Conservation (phyloP, 2,797 vertebrate species). For the Borostomias antarcticus region DNA sequence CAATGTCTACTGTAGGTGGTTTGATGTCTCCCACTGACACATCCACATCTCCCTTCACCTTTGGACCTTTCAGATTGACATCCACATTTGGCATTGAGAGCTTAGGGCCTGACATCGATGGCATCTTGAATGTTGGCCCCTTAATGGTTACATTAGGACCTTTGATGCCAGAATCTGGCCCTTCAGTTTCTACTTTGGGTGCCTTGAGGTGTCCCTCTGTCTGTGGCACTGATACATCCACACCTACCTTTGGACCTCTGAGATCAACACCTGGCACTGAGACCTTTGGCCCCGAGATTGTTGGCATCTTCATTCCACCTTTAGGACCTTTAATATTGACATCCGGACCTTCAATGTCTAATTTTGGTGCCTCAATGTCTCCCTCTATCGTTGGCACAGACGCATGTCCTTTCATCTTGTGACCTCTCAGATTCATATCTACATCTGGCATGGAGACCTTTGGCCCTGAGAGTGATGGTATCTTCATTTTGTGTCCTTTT, state of each 20-base stretch:
- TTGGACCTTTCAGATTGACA: constrained; percentile 17
- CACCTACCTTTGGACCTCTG: constrained; percentile 29
- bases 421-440: constrained; percentile 30
- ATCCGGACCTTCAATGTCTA: constrained; percentile 30
- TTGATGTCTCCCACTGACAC: background rate
- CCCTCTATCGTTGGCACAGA: constrained; percentile 1
- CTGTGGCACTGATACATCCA: constrained; percentile 34
- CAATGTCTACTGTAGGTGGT: constrained; percentile 3
- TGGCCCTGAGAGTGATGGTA: background rate
- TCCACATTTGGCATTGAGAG: constrained; percentile 25
- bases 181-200: constrained; percentile 43
- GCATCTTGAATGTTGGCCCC: constrained; percentile 28
- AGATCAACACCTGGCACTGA: constrained; percentile 62
- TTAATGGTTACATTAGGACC: constrained; percentile 23
- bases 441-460: constrained; percentile 15
- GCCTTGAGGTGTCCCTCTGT: constrained; percentile 9
- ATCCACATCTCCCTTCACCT: constrained; percentile 1
- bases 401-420: background rate
- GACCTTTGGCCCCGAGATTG: constrained; percentile 55
- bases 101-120: constrained; percentile 20
- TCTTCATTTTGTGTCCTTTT: constrained; percentile 39
- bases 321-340: constrained; percentile 46
- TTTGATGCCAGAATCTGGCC: constrained; percentile 1
- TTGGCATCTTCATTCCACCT: constrained; percentile 53
- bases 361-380: constrained; percentile 28